Evolutionary conservation across 2,888 invertebrate species (phyloP).

Genomic region (Pollenia angustigena): DNA sequence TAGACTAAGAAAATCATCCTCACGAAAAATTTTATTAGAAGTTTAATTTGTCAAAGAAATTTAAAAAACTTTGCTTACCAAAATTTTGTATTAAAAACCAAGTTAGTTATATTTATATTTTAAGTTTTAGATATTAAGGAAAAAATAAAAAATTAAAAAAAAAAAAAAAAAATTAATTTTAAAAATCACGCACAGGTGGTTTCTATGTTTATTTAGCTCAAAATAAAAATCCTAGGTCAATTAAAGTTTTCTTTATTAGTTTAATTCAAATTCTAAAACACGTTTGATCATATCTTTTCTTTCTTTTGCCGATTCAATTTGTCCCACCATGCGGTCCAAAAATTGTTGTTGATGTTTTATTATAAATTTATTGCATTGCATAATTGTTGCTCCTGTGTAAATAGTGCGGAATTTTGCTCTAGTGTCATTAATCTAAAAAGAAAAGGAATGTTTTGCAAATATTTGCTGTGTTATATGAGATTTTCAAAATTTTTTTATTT

Average conservation of each 20-base stretch:
- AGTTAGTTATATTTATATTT: slow-evolving; percentile 8
- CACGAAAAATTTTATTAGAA: slow-evolving; percentile 80
- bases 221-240: background rate
- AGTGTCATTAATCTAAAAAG: slow-evolving; percentile 86
- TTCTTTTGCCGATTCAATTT: slow-evolving; percentile 87
- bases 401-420: slow-evolving; percentile 87
- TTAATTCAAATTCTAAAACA: slow-evolving; percentile 81
- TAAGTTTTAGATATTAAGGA: background rate
- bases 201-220: background rate
- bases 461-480: no score
- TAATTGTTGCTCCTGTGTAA: slow-evolving; percentile 91
- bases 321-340: slow-evolving; percentile 87
- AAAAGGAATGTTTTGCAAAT: background rate
- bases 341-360: slow-evolving; percentile 88
- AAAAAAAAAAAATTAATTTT: no score
- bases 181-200: no score
- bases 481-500: no score
- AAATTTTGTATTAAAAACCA: slow-evolving; percentile 31
- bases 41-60: slow-evolving; percentile 75
- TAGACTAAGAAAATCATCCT: slow-evolving; percentile 68
- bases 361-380: slow-evolving; percentile 91
- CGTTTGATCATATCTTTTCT: slow-evolving; percentile 85
- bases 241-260: background rate
- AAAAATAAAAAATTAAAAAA: no score
- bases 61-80: slow-evolving; percentile 37